Conservation (phyloP, 2,888 invertebrate genomes). For the Villa cingulata region DNA sequence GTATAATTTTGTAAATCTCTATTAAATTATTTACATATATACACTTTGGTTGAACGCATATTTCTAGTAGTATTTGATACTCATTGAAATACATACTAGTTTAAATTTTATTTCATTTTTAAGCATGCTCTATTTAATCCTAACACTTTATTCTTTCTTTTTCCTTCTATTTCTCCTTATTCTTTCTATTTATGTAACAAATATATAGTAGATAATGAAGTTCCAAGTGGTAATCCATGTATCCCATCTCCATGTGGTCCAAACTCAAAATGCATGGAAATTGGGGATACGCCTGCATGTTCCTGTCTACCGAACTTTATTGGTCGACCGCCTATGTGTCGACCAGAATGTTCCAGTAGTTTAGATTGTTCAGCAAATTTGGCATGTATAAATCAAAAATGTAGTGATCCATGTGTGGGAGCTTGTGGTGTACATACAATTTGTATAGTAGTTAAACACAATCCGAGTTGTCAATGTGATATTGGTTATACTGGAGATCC, state of each 20-base stretch:
- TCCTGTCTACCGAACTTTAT: slow-evolving; percentile 66
- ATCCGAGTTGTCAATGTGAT: slow-evolving; percentile 61
- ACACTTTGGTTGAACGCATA: too few species aligned
- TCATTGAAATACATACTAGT: too few species aligned
- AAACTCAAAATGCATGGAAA: slow-evolving; percentile 66
- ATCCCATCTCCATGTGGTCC: slow-evolving; percentile 73
- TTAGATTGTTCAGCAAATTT: slow-evolving; percentile 60
- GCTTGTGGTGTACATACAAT: slow-evolving; percentile 61
- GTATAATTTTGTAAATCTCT: too few species aligned
- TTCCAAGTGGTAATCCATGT: slow-evolving; percentile 60
- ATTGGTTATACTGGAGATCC: slow-evolving; percentile 66
- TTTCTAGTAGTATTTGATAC: too few species aligned
- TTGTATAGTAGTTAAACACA: slow-evolving; percentile 64
- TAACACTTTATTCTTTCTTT: slow-evolving; percentile 6
- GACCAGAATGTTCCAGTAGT: slow-evolving; percentile 61
- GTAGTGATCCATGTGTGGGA: slow-evolving; percentile 64
- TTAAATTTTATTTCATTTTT: neutral
- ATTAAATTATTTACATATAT: too few species aligned
- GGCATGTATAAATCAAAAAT: slow-evolving; percentile 66
- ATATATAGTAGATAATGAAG: slow-evolving; percentile 33
- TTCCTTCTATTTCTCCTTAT: slow-evolving; percentile 9
- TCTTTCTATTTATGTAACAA: too few species aligned
- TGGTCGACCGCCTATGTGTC: slow-evolving; percentile 73
- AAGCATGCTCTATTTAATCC: slow-evolving; percentile 1
- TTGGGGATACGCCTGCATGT: slow-evolving; percentile 66